A percentile compares a stretch with the other conserved stretches of the same genome.
These are phyloP conservation scores for cattle (Bos taurus) DNA, from an alignment of 2,113 vertebrate genomes.

Conservation along the genomic window DNA sequence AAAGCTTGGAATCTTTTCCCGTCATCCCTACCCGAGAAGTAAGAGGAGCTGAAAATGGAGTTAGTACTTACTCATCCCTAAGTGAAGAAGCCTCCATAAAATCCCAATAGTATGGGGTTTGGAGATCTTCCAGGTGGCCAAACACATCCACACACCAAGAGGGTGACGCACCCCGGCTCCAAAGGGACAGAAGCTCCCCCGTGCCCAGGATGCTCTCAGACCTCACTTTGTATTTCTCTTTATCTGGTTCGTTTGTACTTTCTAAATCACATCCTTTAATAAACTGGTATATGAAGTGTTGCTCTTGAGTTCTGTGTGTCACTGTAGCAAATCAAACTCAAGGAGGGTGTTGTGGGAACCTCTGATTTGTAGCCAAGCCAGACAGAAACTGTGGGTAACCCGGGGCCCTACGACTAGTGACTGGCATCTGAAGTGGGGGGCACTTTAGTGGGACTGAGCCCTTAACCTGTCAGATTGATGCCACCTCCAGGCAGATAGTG, in stretches of 20 bases:
- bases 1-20: not conserved
- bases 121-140: not conserved
- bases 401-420: no score
- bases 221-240: not conserved
- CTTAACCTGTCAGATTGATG: not conserved
- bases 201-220: not conserved
- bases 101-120: not conserved
- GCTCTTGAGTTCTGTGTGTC: not conserved
- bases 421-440: not conserved
- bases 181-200: not conserved
- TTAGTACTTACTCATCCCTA: not conserved
- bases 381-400: not conserved
- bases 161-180: not conserved
- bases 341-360: not conserved
- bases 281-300: not conserved
- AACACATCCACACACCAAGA: not conserved
- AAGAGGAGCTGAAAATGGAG: no score
- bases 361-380: not conserved
- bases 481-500: accelerated
- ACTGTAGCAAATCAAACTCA: not conserved
- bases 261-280: not conserved
- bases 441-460: not conserved
- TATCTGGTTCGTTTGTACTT: not conserved
- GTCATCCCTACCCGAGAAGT: accelerated
- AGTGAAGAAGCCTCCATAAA: not conserved